phyloP scores from a whole-genome alignment of 2,888 invertebrate genomes.

The Dicyrtoma fusca region DNA sequence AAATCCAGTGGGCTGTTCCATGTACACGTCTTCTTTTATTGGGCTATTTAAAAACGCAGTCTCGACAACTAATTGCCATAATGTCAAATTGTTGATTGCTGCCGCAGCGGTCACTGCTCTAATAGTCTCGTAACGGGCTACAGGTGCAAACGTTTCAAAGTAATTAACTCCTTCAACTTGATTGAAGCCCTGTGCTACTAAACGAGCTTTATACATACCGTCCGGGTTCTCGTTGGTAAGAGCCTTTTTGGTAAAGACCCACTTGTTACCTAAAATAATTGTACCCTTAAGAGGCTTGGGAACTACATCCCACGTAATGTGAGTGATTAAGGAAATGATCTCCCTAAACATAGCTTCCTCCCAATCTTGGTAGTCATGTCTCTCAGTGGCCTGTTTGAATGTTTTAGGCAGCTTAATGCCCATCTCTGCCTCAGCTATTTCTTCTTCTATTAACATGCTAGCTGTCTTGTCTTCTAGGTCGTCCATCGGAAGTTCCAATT shows the following conservation, averaged over 20 bases:
- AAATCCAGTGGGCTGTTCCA: slow-evolving; percentile 28
- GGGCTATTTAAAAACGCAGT: slow-evolving; percentile 36
- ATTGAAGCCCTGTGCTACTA: slow-evolving; percentile 26
- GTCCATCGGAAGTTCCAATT: no score
- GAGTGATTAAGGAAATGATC: not conserved
- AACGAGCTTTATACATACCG: no score
- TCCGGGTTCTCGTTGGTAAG: no score
- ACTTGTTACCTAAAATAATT: no score
- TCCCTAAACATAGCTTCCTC: not conserved
- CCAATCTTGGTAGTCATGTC: no score
- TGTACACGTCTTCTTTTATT: no score
- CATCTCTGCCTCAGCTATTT: not conserved
- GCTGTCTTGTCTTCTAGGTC: no score
- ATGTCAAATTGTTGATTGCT: slow-evolving; percentile 41
- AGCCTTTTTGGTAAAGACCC: no score
- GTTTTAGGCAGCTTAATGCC: not conserved
- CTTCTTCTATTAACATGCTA: no score
- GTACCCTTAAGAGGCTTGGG: slow-evolving; percentile 6
- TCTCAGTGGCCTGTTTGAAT: not conserved
- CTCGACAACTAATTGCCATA: no score
- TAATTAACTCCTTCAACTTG: slow-evolving; percentile 25
- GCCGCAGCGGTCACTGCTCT: no score
- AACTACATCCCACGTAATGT: not conserved
- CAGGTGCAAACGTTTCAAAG: slow-evolving; percentile 36
- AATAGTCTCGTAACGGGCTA: no score